Evolutionary conservation across 2,797 vertebrate genomes (phyloP).

Genomic region (Pantherophis vulpinus): DNA sequence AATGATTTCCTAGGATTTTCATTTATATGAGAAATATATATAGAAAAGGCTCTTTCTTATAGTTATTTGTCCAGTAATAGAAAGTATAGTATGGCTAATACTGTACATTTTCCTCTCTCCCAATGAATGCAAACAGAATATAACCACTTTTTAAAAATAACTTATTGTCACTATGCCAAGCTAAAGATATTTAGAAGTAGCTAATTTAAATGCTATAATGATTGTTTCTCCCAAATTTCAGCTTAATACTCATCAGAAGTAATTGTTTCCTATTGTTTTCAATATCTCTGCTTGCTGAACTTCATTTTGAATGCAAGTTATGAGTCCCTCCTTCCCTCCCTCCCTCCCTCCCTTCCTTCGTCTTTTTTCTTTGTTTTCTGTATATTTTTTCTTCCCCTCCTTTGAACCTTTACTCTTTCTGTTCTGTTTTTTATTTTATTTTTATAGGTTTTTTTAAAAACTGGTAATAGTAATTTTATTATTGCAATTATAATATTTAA

Average conservation of each 20-base stretch:
- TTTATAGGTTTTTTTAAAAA: not conserved
- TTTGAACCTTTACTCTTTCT: no score
- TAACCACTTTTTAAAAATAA: not conserved
- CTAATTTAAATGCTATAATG: not conserved
- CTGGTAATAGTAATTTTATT: not conserved
- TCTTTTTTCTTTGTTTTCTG: no score
- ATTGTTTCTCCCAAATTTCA: not conserved
- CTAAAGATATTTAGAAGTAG: not conserved
- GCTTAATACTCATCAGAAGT: not conserved
- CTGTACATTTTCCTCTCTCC: no score
- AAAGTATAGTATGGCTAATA: no score
- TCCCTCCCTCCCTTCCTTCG: no score
- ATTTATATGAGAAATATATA: no score
- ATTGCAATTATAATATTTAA: not conserved
- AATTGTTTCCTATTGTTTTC: not conserved
- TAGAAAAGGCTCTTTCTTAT: no score
- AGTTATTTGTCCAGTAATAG: no score
- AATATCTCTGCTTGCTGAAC: not conserved
- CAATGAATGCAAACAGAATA: not conserved
- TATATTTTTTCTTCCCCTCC: no score
- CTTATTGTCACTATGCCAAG: not conserved
- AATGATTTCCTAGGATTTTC: no score
- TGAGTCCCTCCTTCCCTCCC: no score
- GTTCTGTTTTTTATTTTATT: not conserved
- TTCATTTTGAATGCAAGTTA: not conserved